These are phyloP conservation scores for Ia io DNA, from an alignment of 2,113 vertebrate species.

Conservation along the genomic window DNA sequence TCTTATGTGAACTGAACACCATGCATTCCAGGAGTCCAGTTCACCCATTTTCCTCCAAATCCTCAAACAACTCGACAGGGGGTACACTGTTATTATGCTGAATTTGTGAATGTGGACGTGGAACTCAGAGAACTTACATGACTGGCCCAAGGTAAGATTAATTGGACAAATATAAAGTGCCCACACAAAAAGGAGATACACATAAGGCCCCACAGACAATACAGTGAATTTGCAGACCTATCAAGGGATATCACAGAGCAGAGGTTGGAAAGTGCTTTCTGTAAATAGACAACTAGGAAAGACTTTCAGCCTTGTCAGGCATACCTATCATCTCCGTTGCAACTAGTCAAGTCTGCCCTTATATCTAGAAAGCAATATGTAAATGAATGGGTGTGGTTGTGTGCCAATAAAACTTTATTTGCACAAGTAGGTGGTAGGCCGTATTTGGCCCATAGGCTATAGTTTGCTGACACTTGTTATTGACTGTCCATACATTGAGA, in stretches of 20 bases:
- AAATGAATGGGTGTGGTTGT: neutral
- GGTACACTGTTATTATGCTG: neutral
- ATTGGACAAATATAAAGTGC: neutral
- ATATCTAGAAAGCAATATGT: neutral
- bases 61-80: neutral
- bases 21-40: fast-evolving
- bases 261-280: neutral
- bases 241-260: neutral
- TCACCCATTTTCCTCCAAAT: neutral
- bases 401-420: conserved; percentile 27
- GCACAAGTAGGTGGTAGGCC: neutral
- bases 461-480: neutral
- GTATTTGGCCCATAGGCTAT: neutral
- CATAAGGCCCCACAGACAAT: neutral
- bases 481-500: neutral
- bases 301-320: neutral
- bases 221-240: no score
- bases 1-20: neutral
- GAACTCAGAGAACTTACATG: neutral
- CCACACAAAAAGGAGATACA: neutral
- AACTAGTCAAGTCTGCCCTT: neutral
- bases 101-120: neutral
- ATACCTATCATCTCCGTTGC: neutral
- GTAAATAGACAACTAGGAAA: neutral
- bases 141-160: neutral